phyloP scores from a whole-genome alignment of 2,888 invertebrate species.

The Chrysodeixis includens region DNA sequence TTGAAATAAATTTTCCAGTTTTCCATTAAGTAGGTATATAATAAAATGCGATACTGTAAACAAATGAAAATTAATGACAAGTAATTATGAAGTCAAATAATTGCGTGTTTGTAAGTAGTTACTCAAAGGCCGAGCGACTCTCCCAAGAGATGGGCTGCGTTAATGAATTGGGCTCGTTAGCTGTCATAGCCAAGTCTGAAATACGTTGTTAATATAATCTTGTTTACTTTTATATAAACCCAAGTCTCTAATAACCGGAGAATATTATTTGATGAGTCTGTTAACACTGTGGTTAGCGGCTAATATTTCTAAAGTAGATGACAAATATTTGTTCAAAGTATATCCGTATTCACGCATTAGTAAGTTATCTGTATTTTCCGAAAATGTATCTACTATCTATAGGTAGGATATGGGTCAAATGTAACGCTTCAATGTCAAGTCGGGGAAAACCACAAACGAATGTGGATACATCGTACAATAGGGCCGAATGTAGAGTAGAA shows the following conservation, averaged over 20 bases:
- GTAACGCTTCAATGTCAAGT: background rate
- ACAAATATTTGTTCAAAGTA: background rate
- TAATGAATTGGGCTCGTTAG: conserved; percentile 72
- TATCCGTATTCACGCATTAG: background rate
- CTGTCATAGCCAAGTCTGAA: conserved; percentile 62
- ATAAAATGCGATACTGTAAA: conserved; percentile 31
- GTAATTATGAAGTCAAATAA: conserved; percentile 68
- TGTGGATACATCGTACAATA: too few species aligned
- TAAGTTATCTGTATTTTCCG: too few species aligned
- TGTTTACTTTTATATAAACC: conserved; percentile 43
- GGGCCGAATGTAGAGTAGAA: too few species aligned
- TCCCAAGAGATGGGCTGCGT: conserved; percentile 62
- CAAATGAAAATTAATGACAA: conserved; percentile 62
- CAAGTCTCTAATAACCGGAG: conserved; percentile 4
- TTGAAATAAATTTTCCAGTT: conserved; percentile 3
- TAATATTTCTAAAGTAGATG: background rate
- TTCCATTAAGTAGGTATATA: conserved; percentile 6
- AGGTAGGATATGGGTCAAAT: background rate
- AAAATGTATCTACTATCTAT: too few species aligned
- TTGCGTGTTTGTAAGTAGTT: conserved; percentile 73
- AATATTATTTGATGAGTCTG: background rate
- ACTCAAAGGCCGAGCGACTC: conserved; percentile 60
- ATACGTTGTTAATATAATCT: conserved; percentile 57
- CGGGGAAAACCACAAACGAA: background rate
- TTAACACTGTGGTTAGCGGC: background rate